phyloP scores from a whole-genome alignment of 2,113 vertebrate species.

The Platycercus adscitus region DNA sequence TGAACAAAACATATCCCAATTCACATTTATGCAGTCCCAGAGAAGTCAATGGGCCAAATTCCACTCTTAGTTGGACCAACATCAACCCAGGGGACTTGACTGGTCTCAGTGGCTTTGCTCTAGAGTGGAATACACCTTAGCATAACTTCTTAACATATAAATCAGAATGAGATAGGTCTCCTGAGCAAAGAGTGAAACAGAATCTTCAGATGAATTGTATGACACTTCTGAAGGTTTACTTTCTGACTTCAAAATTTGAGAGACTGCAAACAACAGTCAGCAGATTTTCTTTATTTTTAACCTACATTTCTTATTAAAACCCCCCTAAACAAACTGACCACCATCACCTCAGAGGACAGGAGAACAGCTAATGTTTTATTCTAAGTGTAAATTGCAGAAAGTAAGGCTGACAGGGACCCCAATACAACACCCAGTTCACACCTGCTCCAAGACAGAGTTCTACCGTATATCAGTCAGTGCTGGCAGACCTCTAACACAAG shows the following conservation, averaged over 20 bases:
- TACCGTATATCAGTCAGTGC: not conserved
- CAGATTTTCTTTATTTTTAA: not conserved
- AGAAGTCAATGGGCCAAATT: constrained; percentile 11
- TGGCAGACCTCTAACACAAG: not conserved
- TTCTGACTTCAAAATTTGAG: not conserved
- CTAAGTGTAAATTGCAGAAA: not conserved
- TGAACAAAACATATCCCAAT: not conserved
- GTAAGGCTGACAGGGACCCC: not conserved
- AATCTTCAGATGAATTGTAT: not conserved
- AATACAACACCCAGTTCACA: not conserved
- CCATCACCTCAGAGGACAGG: not conserved
- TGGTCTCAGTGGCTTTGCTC: not conserved
- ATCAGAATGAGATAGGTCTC: not conserved
- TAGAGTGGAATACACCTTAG: not conserved
- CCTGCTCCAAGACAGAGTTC: not conserved
- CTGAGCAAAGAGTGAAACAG: not conserved
- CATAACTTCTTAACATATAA: not conserved
- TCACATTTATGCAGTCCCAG: not conserved
- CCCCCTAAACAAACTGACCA: not conserved
- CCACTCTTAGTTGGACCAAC: not conserved
- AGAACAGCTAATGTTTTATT: not conserved
- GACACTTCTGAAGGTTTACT: not conserved
- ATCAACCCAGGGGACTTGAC: not conserved
- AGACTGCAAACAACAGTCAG: not conserved
- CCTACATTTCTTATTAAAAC: not conserved